Evolutionary conservation across 2,113 vertebrate species (phyloP).

Genomic region (Peromyscus maniculatus): DNA sequence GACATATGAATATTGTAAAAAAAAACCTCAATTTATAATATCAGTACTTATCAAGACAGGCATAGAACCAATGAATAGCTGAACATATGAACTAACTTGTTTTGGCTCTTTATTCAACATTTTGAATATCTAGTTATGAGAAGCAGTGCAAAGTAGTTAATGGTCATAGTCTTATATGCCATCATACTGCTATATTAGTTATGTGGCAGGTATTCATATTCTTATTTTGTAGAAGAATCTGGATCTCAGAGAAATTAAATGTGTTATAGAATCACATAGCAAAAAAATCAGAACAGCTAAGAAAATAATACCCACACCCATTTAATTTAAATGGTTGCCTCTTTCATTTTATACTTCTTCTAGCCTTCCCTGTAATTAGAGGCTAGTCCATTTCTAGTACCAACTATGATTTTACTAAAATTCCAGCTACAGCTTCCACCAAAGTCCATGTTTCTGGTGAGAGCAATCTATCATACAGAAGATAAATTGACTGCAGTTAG

Average conservation of each 20-base stretch:
- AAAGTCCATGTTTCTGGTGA: not conserved
- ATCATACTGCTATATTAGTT: not conserved
- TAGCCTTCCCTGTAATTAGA: not conserved
- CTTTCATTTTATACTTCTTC: not conserved
- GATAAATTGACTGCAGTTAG: not conserved
- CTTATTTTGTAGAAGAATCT: conserved; percentile 38
- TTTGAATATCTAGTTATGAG: not conserved
- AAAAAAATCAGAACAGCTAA: conserved; percentile 2
- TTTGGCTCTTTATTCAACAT: conserved; percentile 12
- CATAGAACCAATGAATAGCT: not conserved
- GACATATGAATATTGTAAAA: not conserved
- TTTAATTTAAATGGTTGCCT: not conserved
- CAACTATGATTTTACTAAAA: not conserved
- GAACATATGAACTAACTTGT: not conserved
- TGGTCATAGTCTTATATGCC: not conserved
- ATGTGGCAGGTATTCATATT: not conserved
- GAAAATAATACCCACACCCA: not conserved
- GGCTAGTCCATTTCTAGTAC: not conserved
- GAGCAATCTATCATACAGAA: not conserved
- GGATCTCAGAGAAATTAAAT: conserved; percentile 19
- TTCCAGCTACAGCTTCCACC: not conserved
- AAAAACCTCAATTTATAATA: not conserved
- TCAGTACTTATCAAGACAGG: not conserved
- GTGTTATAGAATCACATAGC: not conserved
- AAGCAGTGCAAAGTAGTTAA: not conserved